phyloP scores from a whole-genome alignment of 1,140 invertebrate species.

The Cotesia glomerata region DNA sequence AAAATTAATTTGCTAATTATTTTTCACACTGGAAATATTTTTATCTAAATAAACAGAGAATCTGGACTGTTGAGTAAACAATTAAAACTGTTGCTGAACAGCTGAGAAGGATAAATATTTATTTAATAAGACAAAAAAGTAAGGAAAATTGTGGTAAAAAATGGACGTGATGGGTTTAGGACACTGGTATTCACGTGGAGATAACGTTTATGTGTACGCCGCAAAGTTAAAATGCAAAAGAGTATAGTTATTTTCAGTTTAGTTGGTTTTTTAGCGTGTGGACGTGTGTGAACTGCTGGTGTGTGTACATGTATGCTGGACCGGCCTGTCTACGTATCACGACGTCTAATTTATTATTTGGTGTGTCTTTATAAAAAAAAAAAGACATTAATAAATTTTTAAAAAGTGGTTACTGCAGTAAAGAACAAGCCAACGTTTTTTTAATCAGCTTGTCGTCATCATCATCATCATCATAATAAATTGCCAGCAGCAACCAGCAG shows the following conservation, averaged over 20 bases:
- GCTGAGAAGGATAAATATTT: neutral
- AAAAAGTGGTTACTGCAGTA: neutral
- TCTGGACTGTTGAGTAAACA: no score
- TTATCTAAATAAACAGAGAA: neutral
- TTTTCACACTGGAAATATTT: neutral
- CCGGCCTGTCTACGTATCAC: slow-evolving; percentile 42
- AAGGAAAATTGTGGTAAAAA: slow-evolving; percentile 2
- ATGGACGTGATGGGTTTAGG: slow-evolving; percentile 13
- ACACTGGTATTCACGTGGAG: slow-evolving; percentile 9
- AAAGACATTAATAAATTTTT: neutral
- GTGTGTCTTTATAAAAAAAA: neutral
- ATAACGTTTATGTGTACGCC: slow-evolving; percentile 26
- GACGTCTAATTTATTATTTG: slow-evolving; percentile 12
- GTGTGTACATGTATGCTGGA: slow-evolving; percentile 32
- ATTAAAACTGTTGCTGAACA: no score
- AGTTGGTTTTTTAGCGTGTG: neutral
- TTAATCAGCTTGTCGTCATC: neutral
- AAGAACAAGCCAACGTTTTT: neutral
- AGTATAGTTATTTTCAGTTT: slow-evolving; percentile 42
- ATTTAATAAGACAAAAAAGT: neutral
- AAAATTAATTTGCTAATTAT: slow-evolving; percentile 27
- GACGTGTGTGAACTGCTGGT: no score
- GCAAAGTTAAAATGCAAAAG: slow-evolving; percentile 35
- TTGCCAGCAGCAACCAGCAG: neutral
- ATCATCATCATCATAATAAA: neutral